Evolutionary conservation across 1,140 invertebrate genomes (phyloP), one percentile per base, ranked within the genome.

Genomic region (Achroia grisella): DNA sequence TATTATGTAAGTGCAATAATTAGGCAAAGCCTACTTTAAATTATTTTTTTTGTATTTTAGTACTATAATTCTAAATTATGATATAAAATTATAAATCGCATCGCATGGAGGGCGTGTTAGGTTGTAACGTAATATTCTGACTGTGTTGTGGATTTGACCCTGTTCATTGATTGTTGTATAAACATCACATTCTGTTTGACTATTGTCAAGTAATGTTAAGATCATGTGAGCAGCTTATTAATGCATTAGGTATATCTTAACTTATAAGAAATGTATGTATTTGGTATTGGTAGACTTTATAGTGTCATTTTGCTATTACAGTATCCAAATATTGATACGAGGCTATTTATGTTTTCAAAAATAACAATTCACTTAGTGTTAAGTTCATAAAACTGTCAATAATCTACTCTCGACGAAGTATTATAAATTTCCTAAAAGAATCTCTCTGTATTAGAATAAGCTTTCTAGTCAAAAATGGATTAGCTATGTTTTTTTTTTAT

Each of bases 391-490:
- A 64, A 57, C 56, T 53, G 48, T 58, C 61, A 45, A 52, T 39
- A 42, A 68, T 41, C 33, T 61, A 50, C 36, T 56, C 53, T 67
- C 39, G 15, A 61, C 54, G 55, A 79, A 84, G 77, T 84, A 84
- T 84, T 84, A 83, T 66, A 60, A 48, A 62, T 56, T 63, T 69
- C 54, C 34, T 67, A 65, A 72, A 71, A 71, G 77, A 84, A 81
- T 80, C 74, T 84, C 75, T 80, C 71, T 76, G 75, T 80, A 80
- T 78, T 78, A 80, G 70, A 67, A 70, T 71, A 79, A 75, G 69
- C 62, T 71, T 76, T 84, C 80, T 84, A 84, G 80, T 84, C 80
- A 84, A 84, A 79, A 81, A 81, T 71, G 72, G 55, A 64, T 75
- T 71, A 76, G 62, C 62, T 71, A 61, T 68, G 69, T 48, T 44